phyloP scores from a whole-genome alignment of 2,888 invertebrate species.

The Amblyteles armatorius region DNA sequence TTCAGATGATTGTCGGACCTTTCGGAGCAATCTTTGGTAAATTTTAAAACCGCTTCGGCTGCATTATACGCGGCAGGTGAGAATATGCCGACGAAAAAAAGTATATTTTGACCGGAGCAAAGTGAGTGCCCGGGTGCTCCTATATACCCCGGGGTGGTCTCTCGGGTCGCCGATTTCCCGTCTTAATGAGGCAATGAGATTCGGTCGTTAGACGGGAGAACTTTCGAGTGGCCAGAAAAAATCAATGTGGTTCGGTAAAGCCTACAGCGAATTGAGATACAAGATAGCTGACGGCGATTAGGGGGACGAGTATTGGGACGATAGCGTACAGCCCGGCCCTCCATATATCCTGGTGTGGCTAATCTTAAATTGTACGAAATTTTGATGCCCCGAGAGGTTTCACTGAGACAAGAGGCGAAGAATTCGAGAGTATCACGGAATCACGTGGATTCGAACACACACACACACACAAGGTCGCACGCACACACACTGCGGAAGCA shows the following conservation, averaged over 20 bases:
- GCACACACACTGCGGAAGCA: conserved; percentile 10
- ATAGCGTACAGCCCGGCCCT: conserved; percentile 31
- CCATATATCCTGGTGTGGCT: conserved; percentile 71
- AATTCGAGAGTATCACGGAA: conserved; percentile 52
- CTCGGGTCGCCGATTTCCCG: conserved; percentile 38
- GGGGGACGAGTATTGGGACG: conserved; percentile 16
- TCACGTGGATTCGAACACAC: conserved; percentile 36
- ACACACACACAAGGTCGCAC: not conserved
- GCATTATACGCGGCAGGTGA: conserved; percentile 10
- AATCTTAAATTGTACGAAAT: conserved; percentile 75
- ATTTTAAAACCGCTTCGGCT: not conserved
- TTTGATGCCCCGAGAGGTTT: conserved; percentile 68
- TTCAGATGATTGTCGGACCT: not conserved
- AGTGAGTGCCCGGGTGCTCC: conserved; percentile 7
- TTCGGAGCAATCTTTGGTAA: not conserved
- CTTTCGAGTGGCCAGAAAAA: conserved; percentile 70
- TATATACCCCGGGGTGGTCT: conserved; percentile 50
- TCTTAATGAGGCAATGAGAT: conserved; percentile 65
- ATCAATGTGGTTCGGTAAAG: conserved; percentile 73
- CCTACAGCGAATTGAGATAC: conserved; percentile 77
- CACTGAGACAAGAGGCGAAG: conserved; percentile 25
- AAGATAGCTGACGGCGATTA: conserved; percentile 72
- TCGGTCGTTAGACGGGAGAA: conserved; percentile 69
- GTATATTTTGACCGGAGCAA: conserved; percentile 16
- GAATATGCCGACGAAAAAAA: conserved; percentile 18